Conservation (phyloP, 2,888 invertebrate genomes). For the Heteromyza rotundicornis region DNA sequence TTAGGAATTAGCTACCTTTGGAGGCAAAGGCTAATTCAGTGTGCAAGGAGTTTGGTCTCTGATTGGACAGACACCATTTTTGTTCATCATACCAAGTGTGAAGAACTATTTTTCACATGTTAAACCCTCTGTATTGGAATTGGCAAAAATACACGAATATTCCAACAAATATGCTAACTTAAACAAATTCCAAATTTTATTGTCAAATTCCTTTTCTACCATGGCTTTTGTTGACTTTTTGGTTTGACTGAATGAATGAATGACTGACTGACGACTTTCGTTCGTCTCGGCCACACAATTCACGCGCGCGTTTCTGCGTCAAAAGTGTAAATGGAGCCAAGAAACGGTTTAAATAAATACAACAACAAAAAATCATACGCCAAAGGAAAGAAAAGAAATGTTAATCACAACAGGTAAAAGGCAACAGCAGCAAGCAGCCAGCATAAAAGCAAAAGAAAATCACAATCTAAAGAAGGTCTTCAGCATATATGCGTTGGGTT, state of each 20-base stretch:
- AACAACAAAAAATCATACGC: constrained; percentile 10
- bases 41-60: no score
- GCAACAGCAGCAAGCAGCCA: constrained; percentile 13
- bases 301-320: neutral
- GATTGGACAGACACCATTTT: no score
- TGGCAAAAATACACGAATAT: neutral
- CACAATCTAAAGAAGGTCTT: constrained; percentile 8
- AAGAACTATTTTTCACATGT: no score
- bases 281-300: neutral
- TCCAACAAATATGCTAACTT: neutral
- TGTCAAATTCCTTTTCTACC: neutral
- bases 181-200: neutral
- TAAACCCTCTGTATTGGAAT: no score
- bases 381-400: constrained; percentile 20
- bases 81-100: no score
- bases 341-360: constrained; percentile 22
- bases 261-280: constrained; percentile 2
- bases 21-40: no score
- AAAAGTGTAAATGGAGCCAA: constrained; percentile 23
- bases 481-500: neutral
- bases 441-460: constrained; percentile 14
- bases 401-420: constrained; percentile 21
- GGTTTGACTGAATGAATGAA: no score
- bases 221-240: neutral
- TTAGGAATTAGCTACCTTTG: no score